These are phyloP conservation scores for Melanotaenia boesemani DNA, from an alignment of 2,797 vertebrate species.

Conservation along the genomic window DNA sequence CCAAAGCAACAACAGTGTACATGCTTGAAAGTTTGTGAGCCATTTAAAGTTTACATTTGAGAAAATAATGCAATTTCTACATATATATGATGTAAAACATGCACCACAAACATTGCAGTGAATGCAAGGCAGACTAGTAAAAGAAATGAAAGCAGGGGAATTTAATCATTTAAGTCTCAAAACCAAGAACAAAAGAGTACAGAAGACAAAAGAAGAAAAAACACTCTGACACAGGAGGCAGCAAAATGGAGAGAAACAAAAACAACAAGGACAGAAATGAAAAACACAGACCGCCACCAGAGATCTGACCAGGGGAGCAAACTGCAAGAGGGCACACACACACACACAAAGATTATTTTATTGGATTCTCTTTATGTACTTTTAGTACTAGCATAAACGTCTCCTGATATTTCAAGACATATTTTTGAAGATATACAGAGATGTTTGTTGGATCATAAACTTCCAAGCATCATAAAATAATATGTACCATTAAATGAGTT, in stretches of 20 bases:
- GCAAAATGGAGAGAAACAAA: background rate
- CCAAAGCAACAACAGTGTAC: background rate
- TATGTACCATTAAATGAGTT: background rate
- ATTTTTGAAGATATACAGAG: background rate
- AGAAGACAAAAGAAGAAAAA: background rate
- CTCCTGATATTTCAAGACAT: no score
- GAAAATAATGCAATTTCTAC: background rate
- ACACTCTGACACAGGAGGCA: background rate
- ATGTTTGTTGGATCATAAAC: background rate
- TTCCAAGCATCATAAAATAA: background rate
- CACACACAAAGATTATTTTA: background rate
- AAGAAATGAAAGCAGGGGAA: background rate
- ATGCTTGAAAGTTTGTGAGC: background rate
- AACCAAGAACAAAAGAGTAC: background rate
- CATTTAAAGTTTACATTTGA: background rate
- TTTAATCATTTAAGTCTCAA: background rate
- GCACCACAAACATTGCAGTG: background rate
- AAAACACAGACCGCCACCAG: background rate
- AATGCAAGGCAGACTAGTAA: background rate
- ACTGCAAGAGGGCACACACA: background rate
- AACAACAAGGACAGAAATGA: background rate
- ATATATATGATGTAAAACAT: background rate
- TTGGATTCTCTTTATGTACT: background rate
- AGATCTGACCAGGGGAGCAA: background rate
- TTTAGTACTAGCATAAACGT: background rate